Evolutionary conservation across 1,140 invertebrate genomes (phyloP), one percentile per base, ranked within the genome.

Genomic region (Drosophila leontia): DNA sequence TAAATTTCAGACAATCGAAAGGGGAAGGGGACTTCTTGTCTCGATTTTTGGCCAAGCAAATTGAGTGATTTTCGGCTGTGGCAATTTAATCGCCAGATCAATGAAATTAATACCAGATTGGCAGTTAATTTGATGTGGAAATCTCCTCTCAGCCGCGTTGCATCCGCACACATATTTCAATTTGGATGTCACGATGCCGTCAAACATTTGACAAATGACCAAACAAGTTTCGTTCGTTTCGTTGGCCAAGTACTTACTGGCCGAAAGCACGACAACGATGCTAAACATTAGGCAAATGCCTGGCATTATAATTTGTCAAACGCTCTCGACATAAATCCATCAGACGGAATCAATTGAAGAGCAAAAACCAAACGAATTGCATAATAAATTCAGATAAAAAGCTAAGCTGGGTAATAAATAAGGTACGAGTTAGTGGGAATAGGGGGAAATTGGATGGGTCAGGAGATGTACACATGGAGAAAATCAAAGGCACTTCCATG

Each of bases 281-380:
- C 71, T 60, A 78, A 67, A 51, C 55, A 65, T 57, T 82, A 82
- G 63, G 79, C 79, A 82, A 82, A 78, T 80, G 70, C 19, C 59
- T 41, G 51, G 41, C 70, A 74, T 83, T 50, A 59, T 78, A 87
- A 87, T 87, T 87, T 87, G 80, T 88, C 83, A 83, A 87, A 62
- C 67, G 63, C 70, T 47, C 70, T 67, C 82, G 80, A 83, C 83
- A 87, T 87, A 88, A 88, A 87, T 88, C 80, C 84, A 80, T 87
- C 84, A 88, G 70, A 80, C 56, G 60, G 64, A 80, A 75, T 87
- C 83, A 83, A 87, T 80, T 80, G 42, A 69, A 57, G 75, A 78
- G 59, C 67, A 72, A 64, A 42, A 60, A 75, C 19, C 47, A 78
- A 65, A 35, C 62, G 29, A 37, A 67, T 86, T 82, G 71, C 83